Percentiles rank a stretch among this genome's conserved stretches.
Conservation (phyloP, 2,888 invertebrate species). For the Hirtodrosophila duncani region DNA sequence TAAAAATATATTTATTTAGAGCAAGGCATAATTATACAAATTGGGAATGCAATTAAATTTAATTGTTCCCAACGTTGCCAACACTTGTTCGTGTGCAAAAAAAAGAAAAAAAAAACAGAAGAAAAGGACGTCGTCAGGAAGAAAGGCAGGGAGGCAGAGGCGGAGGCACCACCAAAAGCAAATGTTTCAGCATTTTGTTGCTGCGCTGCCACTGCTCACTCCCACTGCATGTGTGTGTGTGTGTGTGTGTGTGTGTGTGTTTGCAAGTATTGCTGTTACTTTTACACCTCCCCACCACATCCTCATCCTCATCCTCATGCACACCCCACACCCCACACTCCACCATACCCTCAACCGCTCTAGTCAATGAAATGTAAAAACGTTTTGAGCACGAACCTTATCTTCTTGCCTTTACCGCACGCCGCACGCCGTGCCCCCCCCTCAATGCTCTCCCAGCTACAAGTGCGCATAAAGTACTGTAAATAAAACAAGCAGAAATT, state of each 20-base stretch:
- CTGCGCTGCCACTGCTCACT: too few relatives aligned
- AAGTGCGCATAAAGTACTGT: constrained; percentile 61
- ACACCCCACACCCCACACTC: too few relatives aligned
- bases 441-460: constrained; percentile 8
- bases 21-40: constrained; percentile 72
- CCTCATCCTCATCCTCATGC: too few relatives aligned
- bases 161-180: too few relatives aligned
- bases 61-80: constrained; percentile 62
- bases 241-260: constrained; percentile 15
- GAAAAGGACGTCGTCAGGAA: too few relatives aligned
- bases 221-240: constrained; percentile 16
- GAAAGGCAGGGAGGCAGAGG: too few relatives aligned
- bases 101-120: too few relatives aligned
- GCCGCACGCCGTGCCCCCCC: neutral
- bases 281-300: neutral
- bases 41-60: constrained; percentile 74
- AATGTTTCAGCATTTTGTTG: too few relatives aligned
- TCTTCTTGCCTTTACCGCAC: constrained; percentile 6
- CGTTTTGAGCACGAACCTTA: constrained; percentile 70
- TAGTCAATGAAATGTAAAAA: constrained; percentile 68
- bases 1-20: constrained; percentile 64
- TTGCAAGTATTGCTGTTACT: constrained; percentile 7
- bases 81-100: constrained; percentile 49
- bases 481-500: constrained; percentile 64
- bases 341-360: too few relatives aligned